A percentile compares a stretch with the other conserved stretches of the same genome.
phyloP scores from a whole-genome alignment of 1,140 invertebrate species.

The Drosophila obscura region DNA sequence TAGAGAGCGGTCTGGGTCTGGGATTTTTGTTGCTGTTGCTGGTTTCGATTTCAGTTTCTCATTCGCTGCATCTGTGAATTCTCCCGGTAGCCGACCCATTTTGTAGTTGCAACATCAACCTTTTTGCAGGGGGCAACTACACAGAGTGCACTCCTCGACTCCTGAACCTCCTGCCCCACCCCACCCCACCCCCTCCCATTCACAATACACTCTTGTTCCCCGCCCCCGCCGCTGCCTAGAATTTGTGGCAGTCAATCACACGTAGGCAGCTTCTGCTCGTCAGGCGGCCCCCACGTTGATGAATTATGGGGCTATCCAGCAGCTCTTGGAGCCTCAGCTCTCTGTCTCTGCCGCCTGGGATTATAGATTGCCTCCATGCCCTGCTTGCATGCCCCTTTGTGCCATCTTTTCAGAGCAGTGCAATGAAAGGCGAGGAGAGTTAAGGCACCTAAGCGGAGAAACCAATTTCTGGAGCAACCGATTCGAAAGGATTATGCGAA shows the following conservation, averaged over 20 bases:
- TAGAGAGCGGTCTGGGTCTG: conserved; percentile 15
- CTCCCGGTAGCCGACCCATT: conserved; percentile 12
- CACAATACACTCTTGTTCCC: no score
- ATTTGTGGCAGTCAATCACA: conserved; percentile 61
- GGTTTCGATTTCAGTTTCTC: conserved; percentile 31
- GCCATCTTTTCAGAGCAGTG: conserved; percentile 13
- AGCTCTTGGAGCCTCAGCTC: conserved; percentile 22
- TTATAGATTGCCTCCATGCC: conserved; percentile 27
- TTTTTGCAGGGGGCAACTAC: conserved; percentile 3
- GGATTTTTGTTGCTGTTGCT: conserved; percentile 36
- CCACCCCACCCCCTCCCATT: background rate
- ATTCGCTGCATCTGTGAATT: background rate
- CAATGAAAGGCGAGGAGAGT: conserved; percentile 12
- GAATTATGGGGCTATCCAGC: conserved; percentile 31
- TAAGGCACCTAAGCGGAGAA: conserved; percentile 6
- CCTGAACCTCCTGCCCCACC: conserved; percentile 3
- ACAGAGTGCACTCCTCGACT: background rate
- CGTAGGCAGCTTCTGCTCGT: conserved; percentile 57
- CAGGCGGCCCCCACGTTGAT: conserved; percentile 38
- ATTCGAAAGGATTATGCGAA: conserved; percentile 2
- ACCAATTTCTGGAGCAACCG: conserved; percentile 46
- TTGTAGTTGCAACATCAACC: conserved; percentile 37
- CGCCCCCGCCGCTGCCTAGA: no score
- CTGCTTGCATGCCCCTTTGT: conserved; percentile 1
- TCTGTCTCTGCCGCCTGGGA: conserved; percentile 23